Base-by-base conservation (phyloP, 2,113 vertebrate species). In the Xyrauchen texanus region DNA sequence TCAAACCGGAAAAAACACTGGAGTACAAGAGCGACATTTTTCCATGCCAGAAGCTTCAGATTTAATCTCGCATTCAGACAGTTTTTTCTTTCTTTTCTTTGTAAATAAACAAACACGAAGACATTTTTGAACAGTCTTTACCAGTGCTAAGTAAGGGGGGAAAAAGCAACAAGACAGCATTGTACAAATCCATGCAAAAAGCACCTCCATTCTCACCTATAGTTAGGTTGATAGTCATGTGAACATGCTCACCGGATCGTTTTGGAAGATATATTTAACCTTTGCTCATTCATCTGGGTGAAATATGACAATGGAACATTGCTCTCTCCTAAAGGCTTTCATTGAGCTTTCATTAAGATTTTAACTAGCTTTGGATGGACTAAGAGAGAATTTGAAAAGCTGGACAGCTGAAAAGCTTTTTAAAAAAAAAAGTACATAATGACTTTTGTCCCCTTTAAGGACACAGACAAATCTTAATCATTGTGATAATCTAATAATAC, bases 121-220 rank as follows among this genome's bases (percentile, higher is more conserved):
- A 34, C 21, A 34, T 34, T 34, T 68, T 42, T 65, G 73, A 64
- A 78, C 82, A 68, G 42, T 62, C 77, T 16, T 51, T 12, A 62
- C 47, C 68, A 73, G 76, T 62, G 68, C 47, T 78, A 45, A 78
- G 34, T 34, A 1, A 34, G 21, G 21, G 21, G 12, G 49, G 49
- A 47, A 9, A 34, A 68, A 68, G 70, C 68, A 57, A 55, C 78
- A 47, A 46, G 61, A 15, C 66, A 2, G 46, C 11, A 13, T 64
- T 42, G 66, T 61, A 76, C 72, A 76, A 76, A 71, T 76, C 47
- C 78, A 84, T 77, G 78, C 74, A 84, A 57, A 66, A 63, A 21
- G 46, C 53, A 76, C 61, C 42, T 47, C 21, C 47, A 8, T 46
- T 34, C 21, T 34, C 21, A 1, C 21, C 21, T 34, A 34, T 34